Base-by-base conservation (phyloP, 2,113 vertebrate genomes). In the Ictidomys tridecemlineatus region DNA sequence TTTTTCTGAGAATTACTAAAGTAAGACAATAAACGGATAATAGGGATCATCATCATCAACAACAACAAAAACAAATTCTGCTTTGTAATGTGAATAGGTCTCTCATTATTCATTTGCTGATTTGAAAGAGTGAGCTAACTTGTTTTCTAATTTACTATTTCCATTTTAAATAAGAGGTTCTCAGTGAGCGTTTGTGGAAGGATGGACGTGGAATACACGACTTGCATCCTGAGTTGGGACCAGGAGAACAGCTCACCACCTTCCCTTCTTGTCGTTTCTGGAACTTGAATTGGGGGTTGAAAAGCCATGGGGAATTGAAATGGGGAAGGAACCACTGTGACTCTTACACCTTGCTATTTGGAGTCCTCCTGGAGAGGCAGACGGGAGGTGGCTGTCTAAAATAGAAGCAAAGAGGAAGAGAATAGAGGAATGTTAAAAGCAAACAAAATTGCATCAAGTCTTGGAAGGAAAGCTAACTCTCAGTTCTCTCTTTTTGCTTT, bases 41-140 rank as follows among this genome's bases (percentile, higher is more conserved):
- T 45, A 86, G 74, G 1, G 14, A n/a, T 12, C 48, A 86, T 39
- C 37, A 56, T 65, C 12, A 86, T 39, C 37, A 56, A 73, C 12
- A n/a, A 42, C 10, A 70, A 78, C 48, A 70, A 78, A 37, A 70
- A n/a, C 67, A n/a, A 67, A 30, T n/a, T 70, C 0, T 5, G 80
- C 74, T 82, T n/a, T 87, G 69, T 58, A 48, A 28, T 42, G 34
- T 42, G 28, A 82, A 51, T 39, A 90, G 30, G 0, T 0, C 14
- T 92, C 16, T 80, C 48, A 37, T 69, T 86, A 83, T 83, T 87
- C 72, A 87, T 77, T 95, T 91, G 42, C 22, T 69, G 48, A 91
- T 72, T 45, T 93, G 42, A 86, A 87, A n/a, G 12, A 45, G 51
- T 14, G 4, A 17, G 2, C 51, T 83, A 18, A 37, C n/a, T 32